These are phyloP conservation scores for Nasonia giraulti DNA, from an alignment of 1,140 invertebrate genomes.

Conservation along the genomic window DNA sequence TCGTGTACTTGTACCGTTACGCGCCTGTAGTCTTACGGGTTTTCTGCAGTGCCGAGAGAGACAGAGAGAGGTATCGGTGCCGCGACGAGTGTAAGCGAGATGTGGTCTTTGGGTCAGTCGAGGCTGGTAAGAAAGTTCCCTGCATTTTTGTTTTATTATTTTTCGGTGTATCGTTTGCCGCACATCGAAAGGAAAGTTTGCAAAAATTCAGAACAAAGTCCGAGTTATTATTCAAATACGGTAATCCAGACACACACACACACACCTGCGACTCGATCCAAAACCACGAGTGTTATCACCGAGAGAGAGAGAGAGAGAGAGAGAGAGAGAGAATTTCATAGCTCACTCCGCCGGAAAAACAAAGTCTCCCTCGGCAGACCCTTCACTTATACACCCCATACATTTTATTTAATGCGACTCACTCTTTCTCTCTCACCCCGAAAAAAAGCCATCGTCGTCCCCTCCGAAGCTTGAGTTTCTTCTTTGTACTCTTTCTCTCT, in stretches of 20 bases:
- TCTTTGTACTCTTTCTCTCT: slow-evolving; percentile 48
- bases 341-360: neutral
- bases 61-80: neutral
- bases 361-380: neutral
- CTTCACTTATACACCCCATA: neutral
- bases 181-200: neutral
- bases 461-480: slow-evolving; percentile 29
- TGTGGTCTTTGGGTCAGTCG: slow-evolving; percentile 37
- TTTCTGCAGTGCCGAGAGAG: neutral
- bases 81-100: neutral
- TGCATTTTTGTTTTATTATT: neutral
- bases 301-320: no score
- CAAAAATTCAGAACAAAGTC: no score
- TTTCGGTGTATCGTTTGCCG: neutral
- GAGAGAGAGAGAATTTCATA: no score
- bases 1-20: slow-evolving; percentile 24
- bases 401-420: slow-evolving; percentile 57
- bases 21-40: neutral
- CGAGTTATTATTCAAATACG: no score
- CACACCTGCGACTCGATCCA: no score
- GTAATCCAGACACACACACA: no score
- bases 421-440: slow-evolving; percentile 7
- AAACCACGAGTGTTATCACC: no score
- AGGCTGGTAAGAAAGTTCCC: neutral
- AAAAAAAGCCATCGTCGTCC: slow-evolving; percentile 51